A percentile compares a stretch with the other conserved stretches of the same genome.
phyloP scores from a whole-genome alignment of 2,113 vertebrate genomes.

The Lepus timidus region DNA sequence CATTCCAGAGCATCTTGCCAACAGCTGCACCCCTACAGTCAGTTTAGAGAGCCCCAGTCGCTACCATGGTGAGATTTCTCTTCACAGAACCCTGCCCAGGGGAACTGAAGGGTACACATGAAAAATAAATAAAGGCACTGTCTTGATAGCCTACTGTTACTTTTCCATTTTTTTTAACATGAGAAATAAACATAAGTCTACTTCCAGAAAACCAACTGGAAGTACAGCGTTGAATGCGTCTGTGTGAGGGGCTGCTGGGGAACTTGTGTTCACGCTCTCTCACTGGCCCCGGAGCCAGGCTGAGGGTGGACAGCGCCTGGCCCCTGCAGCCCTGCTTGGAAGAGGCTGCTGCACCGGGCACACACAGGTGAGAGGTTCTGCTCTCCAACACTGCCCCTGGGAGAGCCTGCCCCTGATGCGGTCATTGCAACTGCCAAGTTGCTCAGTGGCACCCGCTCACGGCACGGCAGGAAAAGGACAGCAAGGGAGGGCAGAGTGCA shows the following conservation, averaged over 20 bases:
- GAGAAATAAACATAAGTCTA: neutral
- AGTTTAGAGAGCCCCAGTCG: neutral
- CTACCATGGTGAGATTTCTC: conserved; percentile 23
- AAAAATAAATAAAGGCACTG: neutral
- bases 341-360: neutral
- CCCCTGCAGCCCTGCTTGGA: neutral
- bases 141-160: conserved; percentile 24
- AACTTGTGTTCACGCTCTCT: conserved; percentile 5
- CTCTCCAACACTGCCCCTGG: neutral
- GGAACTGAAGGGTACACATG: neutral
- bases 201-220: conserved; percentile 40
- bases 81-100: conserved; percentile 20
- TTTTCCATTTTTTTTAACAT: conserved; percentile 20
- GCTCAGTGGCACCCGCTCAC: neutral
- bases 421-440: neutral
- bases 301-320: neutral
- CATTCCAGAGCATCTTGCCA: neutral
- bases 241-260: neutral
- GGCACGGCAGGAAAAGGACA: too few species aligned
- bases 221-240: neutral
- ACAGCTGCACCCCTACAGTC: neutral
- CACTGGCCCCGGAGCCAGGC: neutral
- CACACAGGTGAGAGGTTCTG: neutral
- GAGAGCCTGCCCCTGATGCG: neutral
- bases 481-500: neutral